These are phyloP conservation scores for Grantiella picta DNA, from an alignment of 2,113 vertebrate species.

Conservation along the genomic window DNA sequence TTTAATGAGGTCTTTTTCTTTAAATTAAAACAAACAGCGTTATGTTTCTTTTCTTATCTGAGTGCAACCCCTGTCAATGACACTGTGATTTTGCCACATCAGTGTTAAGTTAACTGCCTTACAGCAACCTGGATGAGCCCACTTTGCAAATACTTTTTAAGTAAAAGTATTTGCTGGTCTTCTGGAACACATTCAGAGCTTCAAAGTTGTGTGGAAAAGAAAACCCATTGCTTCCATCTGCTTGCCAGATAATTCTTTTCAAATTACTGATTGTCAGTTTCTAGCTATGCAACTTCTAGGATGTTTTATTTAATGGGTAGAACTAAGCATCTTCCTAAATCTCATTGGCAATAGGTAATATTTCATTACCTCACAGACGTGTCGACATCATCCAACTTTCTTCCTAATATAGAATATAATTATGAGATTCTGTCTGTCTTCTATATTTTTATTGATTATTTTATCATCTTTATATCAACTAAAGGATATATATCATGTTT, in stretches of 20 bases:
- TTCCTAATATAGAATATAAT: slow-evolving; percentile 47
- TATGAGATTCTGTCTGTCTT: slow-evolving; percentile 52
- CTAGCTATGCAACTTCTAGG: slow-evolving; percentile 54
- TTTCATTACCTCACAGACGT: slow-evolving; percentile 16
- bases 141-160: not conserved
- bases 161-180: not conserved
- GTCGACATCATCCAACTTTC: slow-evolving; percentile 29
- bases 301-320: slow-evolving; percentile 41
- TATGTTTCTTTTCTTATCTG: not conserved
- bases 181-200: not conserved
- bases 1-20: not conserved
- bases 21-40: not conserved
- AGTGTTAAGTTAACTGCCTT: not conserved
- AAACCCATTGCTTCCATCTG: slow-evolving; percentile 10
- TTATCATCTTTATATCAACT: slow-evolving; percentile 61
- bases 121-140: not conserved
- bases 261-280: slow-evolving; percentile 32
- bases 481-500: slow-evolving; percentile 55
- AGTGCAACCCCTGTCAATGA: not conserved
- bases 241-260: slow-evolving; percentile 22
- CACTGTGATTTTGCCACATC: slow-evolving; percentile 4
- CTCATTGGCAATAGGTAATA: slow-evolving; percentile 25
- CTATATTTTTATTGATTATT: slow-evolving; percentile 63
- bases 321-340: slow-evolving; percentile 28
- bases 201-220: not conserved